phyloP scores from a whole-genome alignment of 64 coral and sea anemone genomes.

The Platygyra sinensis region DNA sequence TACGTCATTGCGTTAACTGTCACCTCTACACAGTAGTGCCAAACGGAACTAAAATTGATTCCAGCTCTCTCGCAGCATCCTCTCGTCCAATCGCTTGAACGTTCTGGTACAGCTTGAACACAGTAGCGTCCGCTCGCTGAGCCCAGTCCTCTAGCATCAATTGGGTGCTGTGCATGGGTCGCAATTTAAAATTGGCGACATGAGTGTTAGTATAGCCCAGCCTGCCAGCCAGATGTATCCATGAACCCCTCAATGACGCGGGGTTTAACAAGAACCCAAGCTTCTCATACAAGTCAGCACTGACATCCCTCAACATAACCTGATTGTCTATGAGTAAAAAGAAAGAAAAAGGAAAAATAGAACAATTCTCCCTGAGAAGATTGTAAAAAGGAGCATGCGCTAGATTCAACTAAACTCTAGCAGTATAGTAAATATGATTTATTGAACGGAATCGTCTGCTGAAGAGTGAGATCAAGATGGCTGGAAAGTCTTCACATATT shows the following conservation, averaged over 20 bases:
- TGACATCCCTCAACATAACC: conserved; percentile 54
- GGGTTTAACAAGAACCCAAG: conserved; percentile 54
- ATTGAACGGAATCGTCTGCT: too few species aligned
- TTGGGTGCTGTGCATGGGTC: conserved; percentile 51
- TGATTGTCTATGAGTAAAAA: neutral
- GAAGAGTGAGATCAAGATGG: too few species aligned
- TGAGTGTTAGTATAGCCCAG: conserved; percentile 15
- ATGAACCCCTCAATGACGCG: conserved; percentile 1
- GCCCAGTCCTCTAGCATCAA: conserved; percentile 40
- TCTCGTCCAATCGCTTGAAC: conserved; percentile 39
- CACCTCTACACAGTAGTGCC: neutral
- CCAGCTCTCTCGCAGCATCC: conserved; percentile 43
- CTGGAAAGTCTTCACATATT: too few species aligned
- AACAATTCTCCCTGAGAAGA: neutral
- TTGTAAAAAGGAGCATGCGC: too few species aligned
- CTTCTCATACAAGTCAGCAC: conserved; percentile 39
- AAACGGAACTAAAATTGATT: conserved; percentile 1
- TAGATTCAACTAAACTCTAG: too few species aligned
- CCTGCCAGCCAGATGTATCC: conserved; percentile 57
- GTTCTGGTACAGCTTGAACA: conserved; percentile 28
- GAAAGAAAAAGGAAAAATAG: neutral
- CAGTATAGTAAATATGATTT: too few species aligned
- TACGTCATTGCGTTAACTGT: neutral
- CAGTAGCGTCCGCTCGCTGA: neutral
- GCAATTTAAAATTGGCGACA: conserved; percentile 51